These are phyloP conservation scores for Tetheella fluctuosa DNA, from an alignment of 2,888 invertebrate species.

Conservation along the genomic window DNA sequence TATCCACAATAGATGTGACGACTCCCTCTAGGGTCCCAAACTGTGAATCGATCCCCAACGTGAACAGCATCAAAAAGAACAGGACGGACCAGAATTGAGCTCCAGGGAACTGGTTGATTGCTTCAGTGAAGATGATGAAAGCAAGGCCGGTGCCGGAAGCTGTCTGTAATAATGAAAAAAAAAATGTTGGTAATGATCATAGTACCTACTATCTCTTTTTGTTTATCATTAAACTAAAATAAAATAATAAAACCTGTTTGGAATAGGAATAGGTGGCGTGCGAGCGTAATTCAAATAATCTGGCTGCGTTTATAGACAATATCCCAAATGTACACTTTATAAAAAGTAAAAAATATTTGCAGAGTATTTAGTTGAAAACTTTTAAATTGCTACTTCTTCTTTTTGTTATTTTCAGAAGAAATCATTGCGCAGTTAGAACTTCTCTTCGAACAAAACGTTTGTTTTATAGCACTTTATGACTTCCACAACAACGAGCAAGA, in stretches of 20 bases:
- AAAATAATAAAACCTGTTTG: no score
- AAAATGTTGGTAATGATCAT: no score
- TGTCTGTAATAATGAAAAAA: conserved; percentile 87
- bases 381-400: neutral
- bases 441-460: neutral
- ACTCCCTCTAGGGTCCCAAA: conserved; percentile 98
- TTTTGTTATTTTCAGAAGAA: neutral
- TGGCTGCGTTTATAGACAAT: no score
- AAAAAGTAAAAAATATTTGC: no score
- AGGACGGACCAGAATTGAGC: conserved; percentile 98
- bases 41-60: conserved; percentile 97
- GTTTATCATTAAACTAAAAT: no score
- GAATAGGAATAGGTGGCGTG: no score
- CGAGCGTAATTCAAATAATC: no score
- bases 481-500: neutral
- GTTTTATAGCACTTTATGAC: neutral
- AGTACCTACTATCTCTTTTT: no score
- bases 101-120: conserved; percentile 98
- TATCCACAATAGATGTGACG: conserved; percentile 96
- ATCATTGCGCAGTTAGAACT: neutral
- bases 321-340: no score
- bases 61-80: conserved; percentile 98
- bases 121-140: conserved; percentile 98
- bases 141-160: conserved; percentile 98
- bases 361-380: no score